A percentile compares a stretch with the other conserved stretches of the same genome.
These are phyloP conservation scores for Itoplectis maculator DNA, from an alignment of 2,888 invertebrate species.

Conservation along the genomic window DNA sequence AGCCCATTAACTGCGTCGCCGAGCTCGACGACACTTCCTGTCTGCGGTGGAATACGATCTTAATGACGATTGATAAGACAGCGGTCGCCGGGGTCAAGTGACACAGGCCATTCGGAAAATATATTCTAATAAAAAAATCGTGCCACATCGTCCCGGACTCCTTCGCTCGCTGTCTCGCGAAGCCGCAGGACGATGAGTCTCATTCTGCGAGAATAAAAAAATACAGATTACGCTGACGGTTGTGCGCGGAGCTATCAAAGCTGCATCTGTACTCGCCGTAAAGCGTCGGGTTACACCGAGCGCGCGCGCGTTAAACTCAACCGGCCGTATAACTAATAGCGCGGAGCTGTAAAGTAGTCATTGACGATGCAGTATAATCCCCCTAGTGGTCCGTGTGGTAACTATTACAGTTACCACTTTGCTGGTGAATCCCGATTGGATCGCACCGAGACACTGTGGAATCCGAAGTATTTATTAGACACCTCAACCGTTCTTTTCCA, in stretches of 20 bases:
- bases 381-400: not conserved
- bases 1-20: slow-evolving; percentile 5
- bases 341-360: slow-evolving; percentile 14
- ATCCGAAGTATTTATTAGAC: not conserved
- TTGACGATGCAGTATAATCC: slow-evolving; percentile 5
- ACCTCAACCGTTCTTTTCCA: not conserved
- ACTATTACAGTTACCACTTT: slow-evolving; percentile 10
- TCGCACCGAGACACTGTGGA: slow-evolving; percentile 8
- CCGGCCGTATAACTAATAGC: slow-evolving; percentile 11
- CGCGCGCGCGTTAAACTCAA: not conserved
- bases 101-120: not conserved
- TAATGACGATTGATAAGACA: slow-evolving; percentile 13
- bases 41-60: slow-evolving; percentile 16
- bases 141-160: not conserved
- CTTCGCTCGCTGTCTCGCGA: not conserved
- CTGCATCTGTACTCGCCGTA: slow-evolving; percentile 2
- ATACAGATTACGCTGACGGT: not conserved
- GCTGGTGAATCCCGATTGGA: slow-evolving; percentile 1
- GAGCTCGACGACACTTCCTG: slow-evolving; percentile 28
- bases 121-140: not conserved
- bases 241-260: not conserved
- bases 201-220: not conserved
- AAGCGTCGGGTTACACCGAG: slow-evolving; percentile 16
- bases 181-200: too few species aligned
- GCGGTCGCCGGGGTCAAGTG: not conserved